A percentile compares a stretch with the other conserved stretches of the same genome.
Conservation (phyloP, 1,140 invertebrate genomes). For the Philopotamus ludificatus region DNA sequence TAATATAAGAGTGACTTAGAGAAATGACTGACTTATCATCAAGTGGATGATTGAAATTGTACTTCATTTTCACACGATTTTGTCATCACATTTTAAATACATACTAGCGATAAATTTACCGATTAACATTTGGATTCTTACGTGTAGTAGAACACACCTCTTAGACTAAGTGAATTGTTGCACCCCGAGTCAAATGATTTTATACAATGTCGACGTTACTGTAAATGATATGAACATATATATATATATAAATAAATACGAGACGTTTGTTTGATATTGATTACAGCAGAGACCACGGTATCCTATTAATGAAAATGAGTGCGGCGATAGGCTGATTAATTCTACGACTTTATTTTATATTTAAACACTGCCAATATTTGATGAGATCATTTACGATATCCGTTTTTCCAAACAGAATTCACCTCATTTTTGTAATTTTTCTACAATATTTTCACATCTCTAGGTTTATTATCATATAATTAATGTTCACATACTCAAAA, state of each 20-base stretch:
- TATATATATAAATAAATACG: constrained; percentile 40
- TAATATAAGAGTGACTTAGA: constrained; percentile 38
- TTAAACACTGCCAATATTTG: constrained; percentile 24
- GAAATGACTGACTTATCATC: constrained; percentile 58
- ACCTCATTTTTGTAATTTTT: constrained; percentile 27
- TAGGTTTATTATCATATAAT: neutral
- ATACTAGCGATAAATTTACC: constrained; percentile 31
- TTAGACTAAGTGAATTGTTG: constrained; percentile 41
- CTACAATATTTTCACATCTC: constrained; percentile 11
- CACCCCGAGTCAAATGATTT: constrained; percentile 42
- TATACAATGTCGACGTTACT: constrained; percentile 43
- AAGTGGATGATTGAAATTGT: constrained; percentile 50
- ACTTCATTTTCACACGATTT: constrained; percentile 47
- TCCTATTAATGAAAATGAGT: constrained; percentile 35
- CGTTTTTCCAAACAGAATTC: neutral
- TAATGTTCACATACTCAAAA: neutral
- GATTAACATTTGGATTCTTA: constrained; percentile 42
- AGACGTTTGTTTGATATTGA: constrained; percentile 41
- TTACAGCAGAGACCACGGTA: constrained; percentile 39
- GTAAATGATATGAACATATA: too few relatives aligned
- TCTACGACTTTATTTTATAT: constrained; percentile 11
- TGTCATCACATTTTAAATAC: constrained; percentile 41
- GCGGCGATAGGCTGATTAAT: constrained; percentile 3
- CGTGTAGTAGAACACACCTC: constrained; percentile 42
- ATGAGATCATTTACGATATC: neutral